phyloP scores from a whole-genome alignment of 2,113 vertebrate genomes.

The Sphaerodactylus townsendi region DNA sequence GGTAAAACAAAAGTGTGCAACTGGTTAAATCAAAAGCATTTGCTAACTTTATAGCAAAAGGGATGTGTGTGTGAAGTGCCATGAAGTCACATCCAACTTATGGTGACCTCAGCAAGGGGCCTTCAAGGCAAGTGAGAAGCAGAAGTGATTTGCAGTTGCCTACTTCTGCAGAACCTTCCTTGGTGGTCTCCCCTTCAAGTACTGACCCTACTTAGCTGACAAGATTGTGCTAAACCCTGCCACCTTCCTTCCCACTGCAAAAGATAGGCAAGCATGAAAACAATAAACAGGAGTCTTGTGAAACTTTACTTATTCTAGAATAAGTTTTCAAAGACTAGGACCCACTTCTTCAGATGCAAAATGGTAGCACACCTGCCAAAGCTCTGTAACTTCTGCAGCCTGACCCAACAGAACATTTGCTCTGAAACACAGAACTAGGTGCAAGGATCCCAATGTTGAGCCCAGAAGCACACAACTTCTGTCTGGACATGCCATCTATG shows the following conservation, averaged over 20 bases:
- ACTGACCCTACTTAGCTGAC: too few relatives aligned
- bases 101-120: too few relatives aligned
- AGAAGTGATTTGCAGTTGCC: too few relatives aligned
- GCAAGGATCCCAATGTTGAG: neutral
- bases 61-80: neutral
- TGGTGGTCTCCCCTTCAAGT: too few relatives aligned
- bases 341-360: too few relatives aligned
- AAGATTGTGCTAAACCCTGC: too few relatives aligned
- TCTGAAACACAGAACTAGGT: neutral
- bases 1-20: constrained; percentile 2
- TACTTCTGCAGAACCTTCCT: too few relatives aligned
- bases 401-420: neutral
- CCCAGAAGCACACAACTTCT: neutral
- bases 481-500: neutral
- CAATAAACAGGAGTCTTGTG: neutral
- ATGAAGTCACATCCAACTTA: too few relatives aligned
- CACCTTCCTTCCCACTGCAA: neutral
- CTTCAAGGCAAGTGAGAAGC: too few relatives aligned
- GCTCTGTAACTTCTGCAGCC: neutral
- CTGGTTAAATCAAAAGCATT: constrained; percentile 58
- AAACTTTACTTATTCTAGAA: too few relatives aligned
- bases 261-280: constrained; percentile 17
- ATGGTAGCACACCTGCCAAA: too few relatives aligned
- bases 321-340: too few relatives aligned
- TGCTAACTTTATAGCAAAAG: constrained; percentile 38